Evolutionary conservation across 2,888 invertebrate genomes (phyloP), one percentile per base, ranked within the genome.

Genomic region (Leptinotarsa peninsularis): DNA sequence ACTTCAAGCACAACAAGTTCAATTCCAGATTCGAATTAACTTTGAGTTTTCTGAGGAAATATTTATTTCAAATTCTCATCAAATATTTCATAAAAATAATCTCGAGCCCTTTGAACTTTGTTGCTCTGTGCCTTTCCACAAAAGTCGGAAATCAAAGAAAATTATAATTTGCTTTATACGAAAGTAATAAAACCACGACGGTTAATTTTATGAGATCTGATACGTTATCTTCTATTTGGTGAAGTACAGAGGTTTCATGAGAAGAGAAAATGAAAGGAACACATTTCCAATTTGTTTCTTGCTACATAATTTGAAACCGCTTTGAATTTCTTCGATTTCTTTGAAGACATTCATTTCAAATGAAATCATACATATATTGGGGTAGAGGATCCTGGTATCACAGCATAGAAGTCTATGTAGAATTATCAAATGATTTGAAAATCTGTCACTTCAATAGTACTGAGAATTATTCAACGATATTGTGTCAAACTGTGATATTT

Each of bases 141-240:
- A 50, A 49, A 52, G 15, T 68, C 10, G n/a, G 17, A 68, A 68
- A 52, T 68, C 68, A 68, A 68, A 68, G 68, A 50, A 68, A 50
- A 52, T 52, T 27, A 23, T 68, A 68, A 68, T 68, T 52, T 68
- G 33, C 68, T 68, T 50, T 52, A 33, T 68, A 68, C 13, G 21
- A 52, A 68, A 54, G 68, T 56, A 68, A 68, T 56, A 50, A 52
- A 68, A 68, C 68, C 52, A 68, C 15, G 56, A 23, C 68, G 18
- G 56, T 52, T 52, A 52, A 68, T 56, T 52, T 68, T 68, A 23
- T 68, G 56, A 50, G 68, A 68, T 68, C 52, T 54, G 68, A 52
- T 68, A 43, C 7, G 43, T 43, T 43, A 68, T 68, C 43, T 54
- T 52, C 52, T 52, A 10, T 17, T 33, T 43, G 33, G 43, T 18